Evolutionary conservation across 2,888 invertebrate species (phyloP), one percentile per base, ranked within the genome.

Genomic region (Sylvicola cinctus): DNA sequence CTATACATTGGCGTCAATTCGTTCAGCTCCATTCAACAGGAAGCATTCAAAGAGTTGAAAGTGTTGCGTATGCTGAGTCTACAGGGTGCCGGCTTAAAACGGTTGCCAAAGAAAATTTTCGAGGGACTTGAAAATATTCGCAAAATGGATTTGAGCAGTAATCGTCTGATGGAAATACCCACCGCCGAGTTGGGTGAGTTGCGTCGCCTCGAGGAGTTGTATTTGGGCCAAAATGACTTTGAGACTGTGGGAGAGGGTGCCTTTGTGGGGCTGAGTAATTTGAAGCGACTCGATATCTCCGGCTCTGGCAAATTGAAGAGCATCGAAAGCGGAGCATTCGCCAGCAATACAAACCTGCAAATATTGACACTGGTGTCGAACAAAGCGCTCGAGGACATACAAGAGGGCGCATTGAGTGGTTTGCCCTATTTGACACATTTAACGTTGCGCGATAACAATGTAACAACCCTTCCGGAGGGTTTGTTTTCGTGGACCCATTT

Each of bases 1-100:
- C 54, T 73, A 27, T 68, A 69, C 45, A 61, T 73, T 13, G 71
- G 70, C 3, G 55, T 67, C 40, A 73, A 73, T 49, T 65, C 62
- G 2, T 69, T 73, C 43, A 58, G 64, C 1, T 50, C 54, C n/a
- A 51, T 73, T 23, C 62, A 63, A 3, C 65, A 68, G 42, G 68
- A 69, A 41, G 63, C 67, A 6, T 72, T 73, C 52, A 61, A 60
- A 34, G 68, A 68, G 3, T 53, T 70, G 29, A 61, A 60, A 29
- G 62, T 65, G 35, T 54, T 72, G 10, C 58, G 65, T 3, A 63
- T 64, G 15, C 50, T 72, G 37, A 70, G 72, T 48, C 52, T 72
- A 30, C 63, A 62, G 39, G 66, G 68, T 20, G 69, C 70, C 2
- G 65, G 65, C 2, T 51, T 71, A 28, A 59, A 62, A 32, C 65